These are phyloP conservation scores for Emydoidea blandingii DNA, from an alignment of 2,797 vertebrate genomes.

Conservation along the genomic window DNA sequence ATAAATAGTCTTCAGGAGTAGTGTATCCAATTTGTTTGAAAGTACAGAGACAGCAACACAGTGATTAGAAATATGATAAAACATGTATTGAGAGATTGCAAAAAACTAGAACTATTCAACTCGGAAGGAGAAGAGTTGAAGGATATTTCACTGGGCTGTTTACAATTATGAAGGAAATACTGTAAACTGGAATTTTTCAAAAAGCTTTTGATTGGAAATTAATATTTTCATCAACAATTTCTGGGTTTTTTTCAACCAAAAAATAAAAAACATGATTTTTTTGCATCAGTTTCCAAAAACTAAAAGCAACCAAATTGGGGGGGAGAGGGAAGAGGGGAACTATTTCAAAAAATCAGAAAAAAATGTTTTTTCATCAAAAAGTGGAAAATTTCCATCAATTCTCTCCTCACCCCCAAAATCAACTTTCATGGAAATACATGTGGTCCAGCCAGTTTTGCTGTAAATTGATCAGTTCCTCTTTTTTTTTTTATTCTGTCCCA, in stretches of 20 bases:
- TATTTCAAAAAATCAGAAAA: background rate
- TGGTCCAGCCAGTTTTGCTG: no score
- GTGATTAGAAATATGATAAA: background rate
- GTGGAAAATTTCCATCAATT: slow-evolving; percentile 57
- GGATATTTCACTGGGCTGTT: slow-evolving; percentile 30
- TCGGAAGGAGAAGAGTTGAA: slow-evolving; percentile 24
- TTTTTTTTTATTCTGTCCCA: no score
- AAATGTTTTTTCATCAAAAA: slow-evolving; percentile 36
- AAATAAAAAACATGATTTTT: background rate
- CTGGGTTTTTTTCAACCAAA: background rate
- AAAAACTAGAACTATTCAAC: background rate
- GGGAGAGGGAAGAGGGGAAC: no score
- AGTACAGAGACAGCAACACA: background rate
- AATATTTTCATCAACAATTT: slow-evolving; percentile 19
- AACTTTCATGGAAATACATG: no score
- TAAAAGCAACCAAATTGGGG: background rate
- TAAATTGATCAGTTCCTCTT: no score
- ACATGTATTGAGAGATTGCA: background rate
- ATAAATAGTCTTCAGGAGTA: background rate
- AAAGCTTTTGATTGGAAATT: slow-evolving; percentile 2
- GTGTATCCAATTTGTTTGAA: background rate
- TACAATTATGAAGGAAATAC: background rate
- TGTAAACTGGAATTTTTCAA: slow-evolving; percentile 2
- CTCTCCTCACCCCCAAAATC: background rate
- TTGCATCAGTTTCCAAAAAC: background rate